These are phyloP conservation scores for cat (Felis catus) DNA, from an alignment of 2,113 vertebrate species.

Conservation along the genomic window DNA sequence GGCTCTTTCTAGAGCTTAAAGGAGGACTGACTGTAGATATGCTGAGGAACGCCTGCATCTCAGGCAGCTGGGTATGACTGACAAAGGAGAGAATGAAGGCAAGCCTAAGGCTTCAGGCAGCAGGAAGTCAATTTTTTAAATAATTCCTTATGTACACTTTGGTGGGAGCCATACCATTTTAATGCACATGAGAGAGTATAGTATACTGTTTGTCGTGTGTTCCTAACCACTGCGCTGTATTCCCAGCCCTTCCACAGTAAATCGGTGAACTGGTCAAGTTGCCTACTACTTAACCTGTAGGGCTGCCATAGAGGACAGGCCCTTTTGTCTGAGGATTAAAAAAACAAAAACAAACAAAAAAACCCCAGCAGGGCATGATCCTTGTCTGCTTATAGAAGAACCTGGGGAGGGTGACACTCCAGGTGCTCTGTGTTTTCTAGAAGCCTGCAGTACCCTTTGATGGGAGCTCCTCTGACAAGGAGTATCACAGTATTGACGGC, in stretches of 20 bases:
- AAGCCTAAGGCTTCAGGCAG: neutral
- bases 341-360: neutral
- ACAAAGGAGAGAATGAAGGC: neutral
- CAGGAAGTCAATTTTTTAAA: neutral
- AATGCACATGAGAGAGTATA: neutral
- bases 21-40: neutral
- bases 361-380: neutral
- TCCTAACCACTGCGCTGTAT: neutral
- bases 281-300: neutral
- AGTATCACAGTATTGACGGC: neutral
- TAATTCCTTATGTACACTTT: neutral
- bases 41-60: neutral
- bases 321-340: neutral
- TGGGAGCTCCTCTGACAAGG: neutral
- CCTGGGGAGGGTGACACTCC: neutral
- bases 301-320: neutral
- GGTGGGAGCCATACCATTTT: neutral
- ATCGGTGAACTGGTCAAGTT: neutral
- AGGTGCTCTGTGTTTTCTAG: neutral
- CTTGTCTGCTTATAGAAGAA: neutral
- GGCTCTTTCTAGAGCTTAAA: neutral
- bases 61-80: neutral
- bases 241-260: neutral
- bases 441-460: neutral
- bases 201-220: neutral